phyloP scores from a whole-genome alignment of 2,888 invertebrate species.

The Eugnorisma glareosa region DNA sequence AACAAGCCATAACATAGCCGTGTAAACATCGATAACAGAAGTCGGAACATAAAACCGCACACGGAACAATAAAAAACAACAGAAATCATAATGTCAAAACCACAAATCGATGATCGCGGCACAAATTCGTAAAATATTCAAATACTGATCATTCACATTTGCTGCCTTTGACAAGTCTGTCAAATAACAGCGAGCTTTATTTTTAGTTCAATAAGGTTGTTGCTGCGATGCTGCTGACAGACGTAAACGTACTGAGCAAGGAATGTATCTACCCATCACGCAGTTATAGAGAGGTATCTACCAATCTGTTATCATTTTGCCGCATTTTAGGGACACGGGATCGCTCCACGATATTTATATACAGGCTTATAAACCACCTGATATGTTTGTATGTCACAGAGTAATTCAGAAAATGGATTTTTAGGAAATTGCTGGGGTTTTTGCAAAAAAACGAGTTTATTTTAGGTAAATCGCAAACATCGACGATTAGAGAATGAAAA shows the following conservation, averaged over 20 bases:
- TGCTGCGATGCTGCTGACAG: not conserved
- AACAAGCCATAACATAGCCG: not conserved
- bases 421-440: not conserved
- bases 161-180: not conserved
- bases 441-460: not conserved
- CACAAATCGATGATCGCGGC: constrained; percentile 23
- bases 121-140: constrained; percentile 54
- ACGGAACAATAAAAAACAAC: constrained; percentile 17
- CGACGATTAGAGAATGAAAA: not conserved
- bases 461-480: not conserved
- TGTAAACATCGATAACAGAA: constrained; percentile 23
- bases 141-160: constrained; percentile 15
- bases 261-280: constrained; percentile 14
- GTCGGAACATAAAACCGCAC: constrained; percentile 8
- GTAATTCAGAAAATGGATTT: not conserved
- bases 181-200: not conserved
- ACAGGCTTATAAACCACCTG: constrained; percentile 18
- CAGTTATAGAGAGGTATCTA: constrained; percentile 24
- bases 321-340: constrained; percentile 43
- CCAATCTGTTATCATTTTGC: constrained; percentile 57
- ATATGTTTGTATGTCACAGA: not conserved
- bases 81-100: constrained; percentile 41
- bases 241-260: not conserved
- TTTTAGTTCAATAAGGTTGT: fast-evolving
- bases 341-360: constrained; percentile 43